Conservation (phyloP, 2,113 vertebrate genomes). For the Pongo pygmaeus region DNA sequence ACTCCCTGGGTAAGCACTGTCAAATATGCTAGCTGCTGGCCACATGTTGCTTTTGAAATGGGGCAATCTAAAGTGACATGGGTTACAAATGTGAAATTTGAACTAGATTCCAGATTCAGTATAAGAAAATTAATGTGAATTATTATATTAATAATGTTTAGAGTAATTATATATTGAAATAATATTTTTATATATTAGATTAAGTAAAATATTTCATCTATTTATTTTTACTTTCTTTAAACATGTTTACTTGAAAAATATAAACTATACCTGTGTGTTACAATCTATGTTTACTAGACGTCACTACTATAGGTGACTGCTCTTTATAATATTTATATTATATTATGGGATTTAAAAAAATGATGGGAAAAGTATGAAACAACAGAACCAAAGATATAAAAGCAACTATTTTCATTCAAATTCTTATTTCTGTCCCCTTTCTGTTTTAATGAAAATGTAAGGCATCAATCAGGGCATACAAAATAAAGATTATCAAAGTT, state of each 20-base stretch:
- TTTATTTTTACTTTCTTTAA: background rate
- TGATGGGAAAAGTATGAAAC: background rate
- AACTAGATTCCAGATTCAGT: background rate
- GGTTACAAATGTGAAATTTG: background rate
- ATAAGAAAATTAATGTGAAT: background rate
- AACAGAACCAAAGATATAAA: background rate
- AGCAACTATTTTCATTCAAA: background rate
- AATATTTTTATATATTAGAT: background rate
- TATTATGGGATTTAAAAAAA: background rate
- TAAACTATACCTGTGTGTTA: background rate
- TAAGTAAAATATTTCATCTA: background rate
- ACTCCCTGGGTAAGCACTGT: background rate
- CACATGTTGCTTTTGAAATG: background rate
- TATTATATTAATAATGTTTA: background rate
- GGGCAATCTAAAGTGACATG: background rate
- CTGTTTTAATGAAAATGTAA: background rate
- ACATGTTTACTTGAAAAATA: background rate
- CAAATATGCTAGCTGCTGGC: background rate
- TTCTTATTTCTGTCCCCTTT: background rate
- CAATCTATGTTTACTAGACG: background rate
- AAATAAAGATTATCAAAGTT: background rate
- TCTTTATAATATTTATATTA: conserved; percentile 7
- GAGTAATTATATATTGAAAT: background rate
- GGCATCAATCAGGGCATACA: background rate
- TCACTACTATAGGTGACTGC: background rate